Evolutionary conservation across 2,888 invertebrate genomes (phyloP), one percentile per base, ranked within the genome.

Genomic region (Dichetophora obliterata): DNA sequence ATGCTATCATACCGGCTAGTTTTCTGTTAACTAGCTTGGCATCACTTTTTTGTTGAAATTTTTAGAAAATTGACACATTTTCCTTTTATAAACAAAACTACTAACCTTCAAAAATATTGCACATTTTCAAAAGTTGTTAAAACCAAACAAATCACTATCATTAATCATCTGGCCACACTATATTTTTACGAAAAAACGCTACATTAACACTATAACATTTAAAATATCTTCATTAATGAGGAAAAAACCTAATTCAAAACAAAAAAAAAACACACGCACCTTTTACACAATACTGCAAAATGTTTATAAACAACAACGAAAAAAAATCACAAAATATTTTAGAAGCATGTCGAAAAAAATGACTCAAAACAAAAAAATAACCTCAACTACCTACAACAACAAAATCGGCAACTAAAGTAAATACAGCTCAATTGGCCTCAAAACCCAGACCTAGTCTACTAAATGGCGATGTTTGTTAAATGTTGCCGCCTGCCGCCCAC

Each of bases 391-490:
- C 5, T 27, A 68, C 43, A 24, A 68, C 11, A 68, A 68, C 24
- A 68, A 68, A 31, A 31, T 31, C 3, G 31, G 31, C 27, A 48
- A 66, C 48, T 31, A 66, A 24, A 48, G 4, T 50, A 69, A 27
- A 43, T 24, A 54, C 59, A 27, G 24, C 59, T 59, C 50, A 16
- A 22, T 34, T 76, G 72, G 72, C 76, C 76, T 76, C 71, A 76
- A 63, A 76, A 76, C 76, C 76, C 72, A 76, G 76, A 76, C 76
- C 76, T 76, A 76, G 63, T 76, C 63, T 65, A 66, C 71, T 65
- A 54, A 66, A 76, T 70, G n/a, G 63, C 61, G 34, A 14, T 34
- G 70, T 22, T 57, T 66, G 8, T n/a, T 43, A 61, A 19, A 68
- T 43, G 54, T 48, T 14, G 65, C 31, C 52, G 34, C 9, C 66